Base-by-base conservation (phyloP, 2,797 vertebrate genomes). In the Nannoperca obscura region DNA sequence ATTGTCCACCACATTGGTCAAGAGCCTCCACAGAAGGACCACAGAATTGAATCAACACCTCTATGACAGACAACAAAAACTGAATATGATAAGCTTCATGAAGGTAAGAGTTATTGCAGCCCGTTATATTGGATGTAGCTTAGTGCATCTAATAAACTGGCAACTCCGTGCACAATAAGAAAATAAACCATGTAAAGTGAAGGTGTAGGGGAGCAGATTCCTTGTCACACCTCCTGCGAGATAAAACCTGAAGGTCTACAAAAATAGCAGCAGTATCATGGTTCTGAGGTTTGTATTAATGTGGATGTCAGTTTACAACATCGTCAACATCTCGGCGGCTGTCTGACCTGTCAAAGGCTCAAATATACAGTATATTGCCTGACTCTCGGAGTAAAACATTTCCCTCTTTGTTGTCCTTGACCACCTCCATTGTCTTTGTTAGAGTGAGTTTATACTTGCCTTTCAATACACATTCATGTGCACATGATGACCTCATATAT, bases 111-210 rank as follows among this genome's bases (percentile, higher is more conserved):
- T 84, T 88, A 88, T 78, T 83, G 58, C 60, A 50, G 32, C 4
- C 53, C 2, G 1, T 34, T 52, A 24, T 73, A 78, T 66, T 69
- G 69, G 76, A 68, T 87, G 55, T 71, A 84, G 65, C 68, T 80
- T 71, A 74, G 71, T 72, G 78, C 80, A 76, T 85, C 72, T 83
- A 85, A 89, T 91, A 90, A 91, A 83, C 22, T 59, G 71, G 22
- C 71, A 60, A 64, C 60, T 60, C 38, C 11, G 53, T 13, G 57
- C 49, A 63, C 59, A 47, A 64, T 44, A 59, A 63, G 47, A 75
- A 81, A 81, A 90, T 78, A 83, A 86, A 87, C 9, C 32, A 73
- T 52, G 72, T 24, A 34, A 49, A 59, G 59, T 34, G 32, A 71
- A 71, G 47, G 52, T 58, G 47, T 15, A 40, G 22, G 32, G 34